phyloP scores from a whole-genome alignment of 2,797 vertebrate genomes.

The Chromobotia macracanthus region DNA sequence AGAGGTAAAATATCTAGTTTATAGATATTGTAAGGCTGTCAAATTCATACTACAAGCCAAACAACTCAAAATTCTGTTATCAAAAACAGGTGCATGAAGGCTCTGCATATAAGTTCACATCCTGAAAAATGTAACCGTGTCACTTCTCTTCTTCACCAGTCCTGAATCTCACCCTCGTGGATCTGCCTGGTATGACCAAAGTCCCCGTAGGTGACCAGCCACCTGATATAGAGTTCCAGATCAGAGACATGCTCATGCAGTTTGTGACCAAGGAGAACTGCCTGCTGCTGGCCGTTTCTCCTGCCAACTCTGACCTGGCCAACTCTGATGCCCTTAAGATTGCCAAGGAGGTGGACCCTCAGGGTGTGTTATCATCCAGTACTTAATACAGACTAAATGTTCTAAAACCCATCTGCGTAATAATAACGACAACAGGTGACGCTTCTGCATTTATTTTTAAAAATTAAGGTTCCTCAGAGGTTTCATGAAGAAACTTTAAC shows the following conservation, averaged over 20 bases:
- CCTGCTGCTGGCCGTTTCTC: conserved; percentile 91
- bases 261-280: conserved; percentile 97
- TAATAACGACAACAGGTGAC: too few species aligned
- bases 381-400: not conserved
- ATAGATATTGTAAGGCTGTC: too few species aligned
- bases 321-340: conserved; percentile 96
- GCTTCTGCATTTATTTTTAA: too few species aligned
- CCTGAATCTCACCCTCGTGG: conserved; percentile 91
- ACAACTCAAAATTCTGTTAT: too few species aligned
- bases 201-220: conserved; percentile 94
- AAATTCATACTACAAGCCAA: too few species aligned
- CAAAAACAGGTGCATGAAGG: too few species aligned
- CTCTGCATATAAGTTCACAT: too few species aligned
- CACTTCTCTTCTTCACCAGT: conserved; percentile 71
- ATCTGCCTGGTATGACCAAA: conserved; percentile 95
- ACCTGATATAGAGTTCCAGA: conserved; percentile 90
- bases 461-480: too few species aligned
- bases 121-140: not conserved
- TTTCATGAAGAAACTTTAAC: too few species aligned
- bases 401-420: too few species aligned
- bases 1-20: too few species aligned
- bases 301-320: conserved; percentile 93
- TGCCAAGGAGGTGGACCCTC: conserved; percentile 93
- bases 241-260: conserved; percentile 93
- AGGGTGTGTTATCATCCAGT: conserved; percentile 76